Evolutionary conservation across 1,140 invertebrate species (phyloP).

Genomic region (Drepana arcuata): DNA sequence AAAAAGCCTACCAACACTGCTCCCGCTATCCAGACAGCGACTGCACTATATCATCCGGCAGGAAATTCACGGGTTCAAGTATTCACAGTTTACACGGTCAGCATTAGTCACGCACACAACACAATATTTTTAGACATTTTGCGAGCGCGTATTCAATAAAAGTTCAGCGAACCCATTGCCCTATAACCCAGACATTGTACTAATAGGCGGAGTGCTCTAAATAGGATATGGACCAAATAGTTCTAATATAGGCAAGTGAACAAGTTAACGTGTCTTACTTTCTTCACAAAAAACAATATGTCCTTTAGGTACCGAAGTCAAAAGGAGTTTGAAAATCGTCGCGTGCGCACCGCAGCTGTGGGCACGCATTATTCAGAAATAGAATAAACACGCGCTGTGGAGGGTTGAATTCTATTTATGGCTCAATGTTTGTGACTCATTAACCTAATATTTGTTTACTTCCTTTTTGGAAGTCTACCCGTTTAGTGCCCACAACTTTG

Average conservation of each 20-base stretch:
- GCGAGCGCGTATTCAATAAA: constrained; percentile 26
- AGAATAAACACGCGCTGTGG: constrained; percentile 35
- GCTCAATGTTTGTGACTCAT: constrained; percentile 28
- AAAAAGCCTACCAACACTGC: too few species aligned
- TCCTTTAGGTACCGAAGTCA: constrained; percentile 11
- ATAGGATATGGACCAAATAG: background rate
- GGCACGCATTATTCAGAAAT: constrained; percentile 36
- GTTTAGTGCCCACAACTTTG: too few species aligned
- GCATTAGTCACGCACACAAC: constrained; percentile 51
- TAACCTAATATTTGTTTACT: too few species aligned
- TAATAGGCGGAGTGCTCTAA: background rate
- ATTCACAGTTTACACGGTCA: constrained; percentile 43
- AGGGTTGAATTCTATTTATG: constrained; percentile 44
- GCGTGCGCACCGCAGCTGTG: constrained; percentile 8
- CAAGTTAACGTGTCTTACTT: too few species aligned
- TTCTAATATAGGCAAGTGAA: background rate
- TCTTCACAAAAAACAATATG: too few species aligned
- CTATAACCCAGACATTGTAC: too few species aligned
- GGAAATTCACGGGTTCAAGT: constrained; percentile 45
- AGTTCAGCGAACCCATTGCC: constrained; percentile 51
- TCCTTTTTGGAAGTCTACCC: too few species aligned
- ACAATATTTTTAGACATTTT: constrained; percentile 59
- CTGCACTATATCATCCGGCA: constrained; percentile 15
- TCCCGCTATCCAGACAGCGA: background rate
- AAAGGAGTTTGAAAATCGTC: constrained; percentile 32